phyloP scores from a whole-genome alignment of 2,113 vertebrate genomes.

The Nothocercus nigrocapillus region DNA sequence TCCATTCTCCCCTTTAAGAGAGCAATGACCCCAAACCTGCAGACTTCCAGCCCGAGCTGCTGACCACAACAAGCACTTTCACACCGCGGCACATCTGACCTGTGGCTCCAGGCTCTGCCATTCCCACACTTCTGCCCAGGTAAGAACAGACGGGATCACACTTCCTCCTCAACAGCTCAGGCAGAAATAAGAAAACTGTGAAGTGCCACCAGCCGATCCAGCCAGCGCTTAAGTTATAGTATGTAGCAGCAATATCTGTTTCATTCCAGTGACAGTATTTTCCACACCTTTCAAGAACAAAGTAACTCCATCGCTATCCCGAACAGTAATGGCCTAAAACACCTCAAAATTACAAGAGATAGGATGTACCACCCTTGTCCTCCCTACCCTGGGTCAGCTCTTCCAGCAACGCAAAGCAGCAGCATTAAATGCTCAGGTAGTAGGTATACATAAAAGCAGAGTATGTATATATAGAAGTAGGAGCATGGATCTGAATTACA shows the following conservation, averaged over 20 bases:
- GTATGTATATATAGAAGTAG: not conserved
- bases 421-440: not conserved
- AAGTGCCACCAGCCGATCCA: not conserved
- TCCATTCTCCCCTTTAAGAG: not conserved
- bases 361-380: fast-evolving
- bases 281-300: not conserved
- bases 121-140: not conserved
- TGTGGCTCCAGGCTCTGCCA: not conserved
- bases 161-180: not conserved
- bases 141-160: not conserved
- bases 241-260: not conserved
- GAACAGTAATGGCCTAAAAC: not conserved
- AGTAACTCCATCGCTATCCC: not conserved
- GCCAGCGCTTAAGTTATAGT: not conserved
- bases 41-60: not conserved
- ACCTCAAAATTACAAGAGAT: not conserved
- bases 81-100: not conserved
- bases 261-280: not conserved
- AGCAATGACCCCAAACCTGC: not conserved
- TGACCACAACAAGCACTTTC: too few relatives aligned
- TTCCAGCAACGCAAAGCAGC: not conserved
- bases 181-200: not conserved
- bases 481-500: not conserved
- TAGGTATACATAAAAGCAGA: not conserved
- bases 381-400: not conserved